Conservation (phyloP, 2,888 invertebrate genomes). For the Sesia bembeciformis region DNA sequence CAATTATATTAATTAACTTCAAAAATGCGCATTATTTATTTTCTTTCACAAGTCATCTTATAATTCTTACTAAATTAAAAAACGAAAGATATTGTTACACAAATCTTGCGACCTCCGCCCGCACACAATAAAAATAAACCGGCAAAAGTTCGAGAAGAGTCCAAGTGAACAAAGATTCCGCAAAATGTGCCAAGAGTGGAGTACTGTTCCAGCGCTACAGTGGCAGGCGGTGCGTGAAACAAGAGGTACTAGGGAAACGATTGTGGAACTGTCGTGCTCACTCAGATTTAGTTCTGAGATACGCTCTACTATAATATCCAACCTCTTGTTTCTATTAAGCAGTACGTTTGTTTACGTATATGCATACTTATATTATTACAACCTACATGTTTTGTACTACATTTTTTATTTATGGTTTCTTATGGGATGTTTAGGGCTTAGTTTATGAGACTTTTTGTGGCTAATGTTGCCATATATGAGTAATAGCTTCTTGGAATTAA, state of each 20-base stretch:
- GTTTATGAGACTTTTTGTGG: no score
- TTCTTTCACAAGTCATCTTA: no score
- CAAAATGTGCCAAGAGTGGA: conserved; percentile 15
- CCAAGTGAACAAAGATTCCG: conserved; percentile 5
- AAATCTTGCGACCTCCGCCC: no score
- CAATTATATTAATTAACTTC: conserved; percentile 29
- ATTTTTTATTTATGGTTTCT: no score
- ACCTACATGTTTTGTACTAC: no score
- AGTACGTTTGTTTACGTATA: conserved; percentile 10
- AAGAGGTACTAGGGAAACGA: conserved; percentile 42
- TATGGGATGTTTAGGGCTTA: no score
- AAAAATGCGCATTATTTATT: not conserved
- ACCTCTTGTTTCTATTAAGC: conserved; percentile 27
- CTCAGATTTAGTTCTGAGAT: conserved; percentile 43
- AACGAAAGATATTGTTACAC: no score
- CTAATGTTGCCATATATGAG: no score
- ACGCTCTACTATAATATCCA: conserved; percentile 43
- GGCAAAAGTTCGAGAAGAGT: conserved; percentile 1
- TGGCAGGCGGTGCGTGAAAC: conserved; percentile 51
- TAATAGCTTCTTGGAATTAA: no score
- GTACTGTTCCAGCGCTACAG: conserved; percentile 32
- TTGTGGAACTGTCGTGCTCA: conserved; percentile 31
- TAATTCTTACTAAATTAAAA: no score
- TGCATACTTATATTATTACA: not conserved
- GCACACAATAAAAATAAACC: not conserved